A percentile compares a stretch with the other conserved stretches of the same genome.
phyloP scores from a whole-genome alignment of 2,888 invertebrate genomes.

The Agrilus biguttatus region DNA sequence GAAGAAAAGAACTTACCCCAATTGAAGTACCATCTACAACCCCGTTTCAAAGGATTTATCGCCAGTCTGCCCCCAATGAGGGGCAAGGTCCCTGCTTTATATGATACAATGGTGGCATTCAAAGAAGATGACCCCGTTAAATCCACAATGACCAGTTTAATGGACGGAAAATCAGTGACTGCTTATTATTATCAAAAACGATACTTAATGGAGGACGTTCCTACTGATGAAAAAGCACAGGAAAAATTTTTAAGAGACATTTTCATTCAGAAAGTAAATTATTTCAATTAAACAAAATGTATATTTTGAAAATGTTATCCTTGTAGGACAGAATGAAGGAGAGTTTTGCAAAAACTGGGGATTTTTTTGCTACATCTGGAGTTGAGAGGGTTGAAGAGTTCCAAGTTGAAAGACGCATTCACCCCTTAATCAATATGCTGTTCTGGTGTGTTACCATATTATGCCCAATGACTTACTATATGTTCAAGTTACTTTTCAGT shows the following conservation, averaged over 20 bases:
- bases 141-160: slow-evolving; percentile 65
- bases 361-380: slow-evolving; percentile 66
- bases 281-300: slow-evolving; percentile 9
- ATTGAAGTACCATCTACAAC: slow-evolving; percentile 79
- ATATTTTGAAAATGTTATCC: slow-evolving; percentile 1
- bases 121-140: slow-evolving; percentile 47
- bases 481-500: slow-evolving; percentile 50
- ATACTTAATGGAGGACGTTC: slow-evolving; percentile 67
- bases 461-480: slow-evolving; percentile 56
- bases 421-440: slow-evolving; percentile 54
- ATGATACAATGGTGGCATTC: slow-evolving; percentile 68
- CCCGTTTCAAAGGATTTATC: slow-evolving; percentile 89
- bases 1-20: slow-evolving; percentile 69
- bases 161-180: slow-evolving; percentile 56
- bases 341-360: slow-evolving; percentile 59
- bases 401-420: slow-evolving; percentile 42
- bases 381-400: slow-evolving; percentile 47
- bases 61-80: slow-evolving; percentile 71
- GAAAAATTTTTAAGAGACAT: slow-evolving; percentile 70
- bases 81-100: slow-evolving; percentile 67
- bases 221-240: slow-evolving; percentile 56
- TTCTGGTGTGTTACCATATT: slow-evolving; percentile 56
- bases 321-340: slow-evolving; percentile 57
- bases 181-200: slow-evolving; percentile 68
- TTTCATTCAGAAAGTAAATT: slow-evolving; percentile 64